phyloP scores from a whole-genome alignment of 1,140 invertebrate genomes.

The Lordiphosa clarofinis region DNA sequence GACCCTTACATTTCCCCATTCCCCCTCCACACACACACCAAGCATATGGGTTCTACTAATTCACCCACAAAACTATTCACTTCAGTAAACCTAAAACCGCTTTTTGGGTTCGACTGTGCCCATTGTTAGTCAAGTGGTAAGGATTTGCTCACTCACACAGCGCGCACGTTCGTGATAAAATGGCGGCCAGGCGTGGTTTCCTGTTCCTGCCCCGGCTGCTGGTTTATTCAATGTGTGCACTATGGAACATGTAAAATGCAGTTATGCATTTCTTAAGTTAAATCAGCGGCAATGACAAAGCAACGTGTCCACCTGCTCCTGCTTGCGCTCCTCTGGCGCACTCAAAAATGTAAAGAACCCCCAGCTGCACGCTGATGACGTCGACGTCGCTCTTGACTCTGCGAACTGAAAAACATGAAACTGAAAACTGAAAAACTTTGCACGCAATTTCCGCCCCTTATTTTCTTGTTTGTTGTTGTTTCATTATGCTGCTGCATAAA shows the following conservation, averaged over 20 bases:
- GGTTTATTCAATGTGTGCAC: constrained; percentile 35
- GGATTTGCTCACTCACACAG: constrained; percentile 37
- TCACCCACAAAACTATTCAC: background rate
- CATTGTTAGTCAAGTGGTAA: constrained; percentile 23
- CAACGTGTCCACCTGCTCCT: constrained; percentile 8
- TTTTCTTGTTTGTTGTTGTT: constrained; percentile 65
- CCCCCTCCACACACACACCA: too few relatives aligned
- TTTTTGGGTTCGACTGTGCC: constrained; percentile 1
- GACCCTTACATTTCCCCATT: too few relatives aligned
- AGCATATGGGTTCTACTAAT: too few relatives aligned
- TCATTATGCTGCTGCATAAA: constrained; percentile 65
- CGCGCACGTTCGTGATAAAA: constrained; percentile 36
- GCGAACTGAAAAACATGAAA: constrained; percentile 19
- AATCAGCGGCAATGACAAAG: constrained; percentile 71
- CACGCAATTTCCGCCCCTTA: constrained; percentile 64
- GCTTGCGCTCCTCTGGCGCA: background rate
- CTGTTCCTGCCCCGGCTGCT: constrained; percentile 23
- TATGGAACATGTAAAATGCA: constrained; percentile 59
- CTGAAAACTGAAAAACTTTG: constrained; percentile 21
- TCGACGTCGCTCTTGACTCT: constrained; percentile 46
- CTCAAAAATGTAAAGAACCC: constrained; percentile 57
- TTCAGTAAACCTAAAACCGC: background rate
- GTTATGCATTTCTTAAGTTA: constrained; percentile 72
- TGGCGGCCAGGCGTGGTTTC: constrained; percentile 31
- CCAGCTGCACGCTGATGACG: constrained; percentile 58